A percentile compares a stretch with the other conserved stretches of the same genome.
Evolutionary conservation across 2,797 vertebrate species (phyloP).

Genomic region (Scleropages formosus): DNA sequence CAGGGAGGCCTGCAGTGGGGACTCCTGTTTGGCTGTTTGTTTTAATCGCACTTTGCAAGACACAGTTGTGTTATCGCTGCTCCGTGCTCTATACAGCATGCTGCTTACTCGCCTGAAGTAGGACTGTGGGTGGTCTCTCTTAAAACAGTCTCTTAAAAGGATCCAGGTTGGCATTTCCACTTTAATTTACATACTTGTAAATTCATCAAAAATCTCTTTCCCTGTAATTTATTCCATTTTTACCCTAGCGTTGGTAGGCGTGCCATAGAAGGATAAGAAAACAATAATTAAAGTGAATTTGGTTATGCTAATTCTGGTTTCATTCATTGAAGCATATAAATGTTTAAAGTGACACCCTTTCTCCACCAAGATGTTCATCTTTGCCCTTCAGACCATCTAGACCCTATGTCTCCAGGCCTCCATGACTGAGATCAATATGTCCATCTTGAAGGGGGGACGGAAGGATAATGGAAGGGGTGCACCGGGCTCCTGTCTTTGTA

Average conservation of each 20-base stretch:
- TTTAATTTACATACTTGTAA: slow-evolving; percentile 16
- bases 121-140: slow-evolving; percentile 39
- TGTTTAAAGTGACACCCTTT: slow-evolving; percentile 4
- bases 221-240: slow-evolving; percentile 14
- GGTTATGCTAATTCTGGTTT: neutral
- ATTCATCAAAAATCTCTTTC: slow-evolving; percentile 7
- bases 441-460: neutral
- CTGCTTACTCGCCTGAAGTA: slow-evolving; percentile 28
- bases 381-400: neutral
- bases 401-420: slow-evolving; percentile 15
- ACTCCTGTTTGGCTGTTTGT: slow-evolving; percentile 39
- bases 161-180: slow-evolving; percentile 15
- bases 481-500: neutral
- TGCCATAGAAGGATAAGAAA: slow-evolving; percentile 1
- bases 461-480: slow-evolving; percentile 23
- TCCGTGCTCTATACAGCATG: slow-evolving; percentile 29
- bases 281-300: neutral
- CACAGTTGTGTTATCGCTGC: slow-evolving; percentile 41
- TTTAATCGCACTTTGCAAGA: slow-evolving; percentile 46
- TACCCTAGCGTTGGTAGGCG: neutral
- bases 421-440: slow-evolving; percentile 28
- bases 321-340: slow-evolving; percentile 8
- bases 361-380: neutral
- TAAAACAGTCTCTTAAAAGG: slow-evolving; percentile 27
- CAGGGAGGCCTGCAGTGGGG: slow-evolving; percentile 10